These are phyloP conservation scores for Bimastos eiseni DNA, from an alignment of 2,888 invertebrate species.

Conservation along the genomic window DNA sequence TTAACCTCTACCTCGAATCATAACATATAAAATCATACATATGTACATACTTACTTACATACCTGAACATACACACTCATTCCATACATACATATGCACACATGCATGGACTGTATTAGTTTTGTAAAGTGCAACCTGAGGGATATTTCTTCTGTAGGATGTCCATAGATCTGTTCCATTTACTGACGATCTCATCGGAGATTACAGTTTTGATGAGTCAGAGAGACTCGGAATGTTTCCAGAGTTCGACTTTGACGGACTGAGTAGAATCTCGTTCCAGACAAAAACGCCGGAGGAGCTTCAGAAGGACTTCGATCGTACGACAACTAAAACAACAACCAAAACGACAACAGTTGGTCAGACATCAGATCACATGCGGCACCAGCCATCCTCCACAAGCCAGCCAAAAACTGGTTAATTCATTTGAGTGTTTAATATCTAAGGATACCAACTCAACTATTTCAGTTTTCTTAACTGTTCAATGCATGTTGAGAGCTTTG, in stretches of 20 bases:
- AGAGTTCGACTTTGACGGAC: neutral
- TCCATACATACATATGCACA: neutral
- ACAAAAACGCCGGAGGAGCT: neutral
- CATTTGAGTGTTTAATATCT: neutral
- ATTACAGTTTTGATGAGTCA: neutral
- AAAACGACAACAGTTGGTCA: neutral
- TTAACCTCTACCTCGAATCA: too few species aligned
- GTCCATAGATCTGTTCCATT: neutral
- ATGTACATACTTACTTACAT: neutral
- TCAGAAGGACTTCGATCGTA: neutral
- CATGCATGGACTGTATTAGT: neutral
- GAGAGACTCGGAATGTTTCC: neutral
- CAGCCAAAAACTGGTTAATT: neutral
- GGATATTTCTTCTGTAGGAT: neutral
- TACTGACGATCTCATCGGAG: neutral
- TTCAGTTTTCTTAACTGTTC: too few species aligned
- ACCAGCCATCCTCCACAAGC: neutral
- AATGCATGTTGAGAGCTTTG: too few species aligned
- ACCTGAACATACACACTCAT: neutral
- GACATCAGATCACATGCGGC: neutral
- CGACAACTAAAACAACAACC: neutral
- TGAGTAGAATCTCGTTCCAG: neutral
- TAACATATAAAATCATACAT: neutral
- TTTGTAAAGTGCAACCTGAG: neutral
- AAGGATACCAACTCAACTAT: neutral